Percentiles rank a stretch among this genome's conserved stretches.
Conservation (phyloP, 2,888 invertebrate genomes). For the Metallyticus violacea region DNA sequence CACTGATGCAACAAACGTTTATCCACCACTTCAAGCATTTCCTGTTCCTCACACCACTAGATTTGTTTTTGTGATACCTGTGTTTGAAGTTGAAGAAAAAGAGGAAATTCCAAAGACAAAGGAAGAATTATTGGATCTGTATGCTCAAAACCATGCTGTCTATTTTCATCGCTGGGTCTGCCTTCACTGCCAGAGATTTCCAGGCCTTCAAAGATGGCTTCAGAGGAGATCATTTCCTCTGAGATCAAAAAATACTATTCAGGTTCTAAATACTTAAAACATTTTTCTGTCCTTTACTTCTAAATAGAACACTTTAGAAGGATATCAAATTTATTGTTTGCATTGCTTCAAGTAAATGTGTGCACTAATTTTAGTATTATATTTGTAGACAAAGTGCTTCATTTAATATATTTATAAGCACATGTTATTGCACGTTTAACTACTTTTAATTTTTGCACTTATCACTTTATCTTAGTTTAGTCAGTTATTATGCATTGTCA, state of each 20-base stretch:
- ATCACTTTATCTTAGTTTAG: no score
- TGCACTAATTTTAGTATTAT: no score
- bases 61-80: conserved; percentile 67
- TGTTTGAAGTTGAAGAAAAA: conserved; percentile 65
- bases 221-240: conserved; percentile 39
- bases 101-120: conserved; percentile 62
- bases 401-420: no score
- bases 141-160: conserved; percentile 56
- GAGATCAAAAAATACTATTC: not conserved
- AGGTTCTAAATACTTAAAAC: no score
- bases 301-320: no score
- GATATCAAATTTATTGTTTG: no score
- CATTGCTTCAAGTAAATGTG: no score
- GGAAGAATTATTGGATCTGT: conserved; percentile 52
- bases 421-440: no score
- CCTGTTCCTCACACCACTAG: conserved; percentile 16
- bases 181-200: conserved; percentile 71
- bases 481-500: no score
- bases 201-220: conserved; percentile 67
- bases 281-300: no score
- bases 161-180: conserved; percentile 69
- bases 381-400: no score
- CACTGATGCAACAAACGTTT: not conserved
- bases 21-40: not conserved
- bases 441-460: no score